Evolutionary conservation across 2,888 invertebrate genomes (phyloP).

Genomic region (Meloe dianella): DNA sequence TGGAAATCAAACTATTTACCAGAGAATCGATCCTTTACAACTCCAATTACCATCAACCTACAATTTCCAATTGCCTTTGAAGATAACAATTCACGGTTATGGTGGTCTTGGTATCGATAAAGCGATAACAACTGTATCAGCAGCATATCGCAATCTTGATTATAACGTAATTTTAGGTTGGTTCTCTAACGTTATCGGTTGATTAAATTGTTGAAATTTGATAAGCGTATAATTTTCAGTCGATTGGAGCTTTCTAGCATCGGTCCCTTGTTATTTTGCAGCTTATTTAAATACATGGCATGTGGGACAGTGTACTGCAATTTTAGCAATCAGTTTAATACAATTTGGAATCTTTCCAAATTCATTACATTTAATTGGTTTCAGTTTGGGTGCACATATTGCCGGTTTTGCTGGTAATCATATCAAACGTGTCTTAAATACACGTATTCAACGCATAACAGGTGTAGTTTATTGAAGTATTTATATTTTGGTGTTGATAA

Average conservation of each 20-base stretch:
- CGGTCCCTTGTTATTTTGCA: slow-evolving; percentile 64
- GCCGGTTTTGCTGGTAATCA: slow-evolving; percentile 58
- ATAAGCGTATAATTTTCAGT: slow-evolving; percentile 52
- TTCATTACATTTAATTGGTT: slow-evolving; percentile 64
- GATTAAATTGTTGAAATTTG: not conserved
- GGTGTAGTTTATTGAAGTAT: slow-evolving; percentile 41
- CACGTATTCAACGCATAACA: slow-evolving; percentile 55
- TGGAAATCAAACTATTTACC: slow-evolving; percentile 35
- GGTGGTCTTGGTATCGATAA: slow-evolving; percentile 55
- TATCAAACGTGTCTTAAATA: slow-evolving; percentile 47
- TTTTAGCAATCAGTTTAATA: slow-evolving; percentile 58
- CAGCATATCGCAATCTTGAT: slow-evolving; percentile 50
- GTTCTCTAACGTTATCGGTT: not conserved
- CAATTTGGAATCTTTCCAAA: slow-evolving; percentile 52
- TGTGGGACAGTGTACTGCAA: slow-evolving; percentile 64
- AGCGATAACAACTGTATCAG: slow-evolving; percentile 52
- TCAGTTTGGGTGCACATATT: slow-evolving; percentile 67
- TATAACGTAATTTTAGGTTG: slow-evolving; percentile 53
- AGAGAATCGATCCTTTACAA: slow-evolving; percentile 49
- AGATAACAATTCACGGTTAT: slow-evolving; percentile 59
- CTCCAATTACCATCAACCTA: slow-evolving; percentile 46
- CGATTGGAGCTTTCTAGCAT: slow-evolving; percentile 64
- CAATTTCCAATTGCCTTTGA: slow-evolving; percentile 44
- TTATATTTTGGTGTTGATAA: no score
- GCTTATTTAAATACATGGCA: slow-evolving; percentile 66